Evolutionary conservation across 2,888 invertebrate genomes (phyloP), one percentile per base, ranked within the genome.

Genomic region (Timema podura): DNA sequence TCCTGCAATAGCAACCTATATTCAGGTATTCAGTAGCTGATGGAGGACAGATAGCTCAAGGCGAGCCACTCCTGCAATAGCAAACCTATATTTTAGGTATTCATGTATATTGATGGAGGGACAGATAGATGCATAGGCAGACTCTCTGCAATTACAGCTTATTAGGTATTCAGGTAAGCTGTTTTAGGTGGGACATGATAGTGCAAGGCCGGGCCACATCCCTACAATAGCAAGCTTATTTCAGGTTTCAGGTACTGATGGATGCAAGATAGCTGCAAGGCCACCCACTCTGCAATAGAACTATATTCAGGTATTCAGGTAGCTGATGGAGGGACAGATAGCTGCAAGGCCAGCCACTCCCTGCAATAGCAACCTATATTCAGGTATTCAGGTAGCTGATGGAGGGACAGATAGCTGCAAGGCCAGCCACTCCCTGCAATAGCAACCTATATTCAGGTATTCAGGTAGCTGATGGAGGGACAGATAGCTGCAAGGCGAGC

Each of bases 361-460:
- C n/a, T n/a, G n/a, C n/a, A n/a, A n/a, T n/a, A n/a, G n/a, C n/a
- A n/a, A n/a, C n/a, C n/a, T n/a, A n/a, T n/a, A n/a, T n/a, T n/a
- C n/a, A n/a, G n/a, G n/a, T n/a, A 98, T 93, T n/a, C n/a, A n/a
- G 98, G 84, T 98, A 98, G 74, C 95, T 93, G 80, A 98, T 93
- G 75, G 90, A 85, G 82, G 99, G 87, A 79, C 95, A 98, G 46
- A 98, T 89, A 6, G 96, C 88, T 61, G 99, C 98, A 79, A 99
- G 87, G 78, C 97, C 96, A 75, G 93, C 91, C 65, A 98, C 96
- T 76, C 98, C 98, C 83, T 86, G 77, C 54, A 77, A n/a, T n/a
- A n/a, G n/a, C n/a, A n/a, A n/a, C n/a, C n/a, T n/a, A n/a, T n/a
- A n/a, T n/a, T n/a, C n/a, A n/a, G n/a, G n/a, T n/a, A 98, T 93